Evolutionary conservation across 2,888 invertebrate genomes (phyloP).

Genomic region (Agriotes lineatus): DNA sequence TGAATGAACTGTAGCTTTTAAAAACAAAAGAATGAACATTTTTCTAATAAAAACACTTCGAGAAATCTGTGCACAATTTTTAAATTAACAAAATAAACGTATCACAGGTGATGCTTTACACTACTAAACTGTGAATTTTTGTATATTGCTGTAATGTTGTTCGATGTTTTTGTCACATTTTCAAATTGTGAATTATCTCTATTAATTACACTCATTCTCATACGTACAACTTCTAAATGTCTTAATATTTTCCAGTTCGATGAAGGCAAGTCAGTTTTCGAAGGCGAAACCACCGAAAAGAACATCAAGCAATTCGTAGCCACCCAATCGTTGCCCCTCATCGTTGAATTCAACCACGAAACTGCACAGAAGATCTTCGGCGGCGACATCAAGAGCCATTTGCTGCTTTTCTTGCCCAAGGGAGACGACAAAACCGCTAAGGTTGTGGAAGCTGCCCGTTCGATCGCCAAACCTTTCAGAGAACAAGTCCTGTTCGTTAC

Average conservation of each 20-base stretch:
- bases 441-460: slow-evolving; percentile 78
- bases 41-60: too few relatives aligned
- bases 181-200: too few relatives aligned
- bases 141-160: too few relatives aligned
- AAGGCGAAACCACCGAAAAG: slow-evolving; percentile 77
- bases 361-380: slow-evolving; percentile 99
- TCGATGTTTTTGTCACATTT: too few relatives aligned
- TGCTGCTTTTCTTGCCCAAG: slow-evolving; percentile 95
- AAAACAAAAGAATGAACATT: too few relatives aligned
- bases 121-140: too few relatives aligned
- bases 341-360: slow-evolving; percentile 97
- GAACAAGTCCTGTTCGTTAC: slow-evolving; percentile 95
- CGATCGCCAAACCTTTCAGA: slow-evolving; percentile 90
- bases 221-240: neutral
- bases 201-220: too few relatives aligned
- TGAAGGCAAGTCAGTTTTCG: slow-evolving; percentile 82
- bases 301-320: slow-evolving; percentile 86
- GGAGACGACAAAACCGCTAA: slow-evolving; percentile 87
- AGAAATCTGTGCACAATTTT: too few relatives aligned
- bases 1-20: too few relatives aligned
- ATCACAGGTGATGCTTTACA: too few relatives aligned
- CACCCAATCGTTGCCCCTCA: slow-evolving; percentile 86
- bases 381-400: slow-evolving; percentile 96
- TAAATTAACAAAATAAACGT: too few relatives aligned
- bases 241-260: slow-evolving; percentile 76